Percentiles rank a stretch among this genome's conserved stretches.
phyloP scores from a whole-genome alignment of 2,888 invertebrate species.

The Epistrophe eligans region DNA sequence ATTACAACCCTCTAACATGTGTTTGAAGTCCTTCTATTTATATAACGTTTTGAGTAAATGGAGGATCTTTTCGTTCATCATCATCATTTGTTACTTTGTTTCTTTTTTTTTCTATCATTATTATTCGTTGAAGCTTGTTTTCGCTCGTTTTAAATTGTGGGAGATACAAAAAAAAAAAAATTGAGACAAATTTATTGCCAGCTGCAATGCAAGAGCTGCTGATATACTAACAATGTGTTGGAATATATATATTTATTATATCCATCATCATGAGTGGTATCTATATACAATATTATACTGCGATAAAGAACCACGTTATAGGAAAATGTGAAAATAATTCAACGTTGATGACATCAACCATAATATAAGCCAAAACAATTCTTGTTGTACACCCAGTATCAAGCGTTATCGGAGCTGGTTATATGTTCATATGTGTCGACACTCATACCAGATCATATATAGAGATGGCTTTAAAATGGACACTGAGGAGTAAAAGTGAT shows the following conservation, averaged over 20 bases:
- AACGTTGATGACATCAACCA: conserved; percentile 71
- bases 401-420: conserved; percentile 52
- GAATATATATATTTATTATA: conserved; percentile 10
- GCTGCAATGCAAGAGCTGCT: conserved; percentile 57
- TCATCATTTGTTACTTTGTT: conserved; percentile 66
- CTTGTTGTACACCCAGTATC: conserved; percentile 45
- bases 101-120: conserved; percentile 26
- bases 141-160: conserved; percentile 26
- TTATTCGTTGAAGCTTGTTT: conserved; percentile 53
- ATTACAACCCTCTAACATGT: neutral
- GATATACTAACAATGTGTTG: conserved; percentile 33
- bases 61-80: conserved; percentile 49
- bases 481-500: conserved; percentile 18
- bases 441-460: conserved; percentile 27
- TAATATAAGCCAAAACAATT: conserved; percentile 59
- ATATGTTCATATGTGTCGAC: conserved; percentile 46
- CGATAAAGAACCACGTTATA: conserved; percentile 19
- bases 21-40: conserved; percentile 8
- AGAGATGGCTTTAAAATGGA: conserved; percentile 52
- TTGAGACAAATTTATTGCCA: conserved; percentile 66
- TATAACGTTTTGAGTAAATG: neutral
- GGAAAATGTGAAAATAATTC: conserved; percentile 71
- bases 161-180: conserved; percentile 19
- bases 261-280: conserved; percentile 50
- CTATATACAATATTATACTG: conserved; percentile 16